Percentiles rank a stretch among this genome's conserved stretches.
phyloP scores from a whole-genome alignment of 2,888 invertebrate species.

The Entomobrya proxima region DNA sequence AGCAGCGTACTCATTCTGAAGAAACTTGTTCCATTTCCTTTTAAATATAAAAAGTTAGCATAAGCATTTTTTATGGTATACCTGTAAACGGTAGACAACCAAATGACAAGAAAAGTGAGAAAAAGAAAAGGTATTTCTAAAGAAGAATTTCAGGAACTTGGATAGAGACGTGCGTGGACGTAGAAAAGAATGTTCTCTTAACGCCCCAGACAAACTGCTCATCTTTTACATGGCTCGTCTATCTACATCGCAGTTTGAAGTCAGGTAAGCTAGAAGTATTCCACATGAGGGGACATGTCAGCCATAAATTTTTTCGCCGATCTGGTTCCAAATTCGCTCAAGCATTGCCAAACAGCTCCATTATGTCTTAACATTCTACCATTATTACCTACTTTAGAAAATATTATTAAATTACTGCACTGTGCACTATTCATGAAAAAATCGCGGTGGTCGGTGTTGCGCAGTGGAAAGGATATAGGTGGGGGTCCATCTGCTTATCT shows the following conservation, averaged over 20 bases:
- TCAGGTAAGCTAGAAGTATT: too few species aligned
- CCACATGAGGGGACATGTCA: slow-evolving; percentile 49
- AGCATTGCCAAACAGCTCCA: slow-evolving; percentile 22
- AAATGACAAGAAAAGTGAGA: neutral
- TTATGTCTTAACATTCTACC: neutral
- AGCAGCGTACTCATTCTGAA: too few species aligned
- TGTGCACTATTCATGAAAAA: neutral
- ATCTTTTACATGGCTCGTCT: slow-evolving; percentile 17
- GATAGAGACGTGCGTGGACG: neutral
- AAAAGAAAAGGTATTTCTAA: slow-evolving; percentile 32
- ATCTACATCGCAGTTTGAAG: neutral
- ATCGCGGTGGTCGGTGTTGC: too few species aligned
- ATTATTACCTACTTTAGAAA: neutral
- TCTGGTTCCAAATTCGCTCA: slow-evolving; percentile 44
- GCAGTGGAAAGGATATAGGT: too few species aligned
- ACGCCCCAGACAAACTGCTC: neutral
- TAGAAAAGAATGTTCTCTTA: neutral
- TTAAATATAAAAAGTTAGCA: neutral
- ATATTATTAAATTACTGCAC: too few species aligned
- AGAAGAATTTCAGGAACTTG: slow-evolving; percentile 52
- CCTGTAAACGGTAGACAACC: slow-evolving; percentile 14
- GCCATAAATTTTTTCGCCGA: slow-evolving; percentile 46
- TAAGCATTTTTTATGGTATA: neutral
- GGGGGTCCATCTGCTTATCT: slow-evolving; percentile 21
- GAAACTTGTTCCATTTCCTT: slow-evolving; percentile 46